Base-by-base conservation (phyloP, 1,140 invertebrate genomes). In the Xylocopa sonorina region DNA sequence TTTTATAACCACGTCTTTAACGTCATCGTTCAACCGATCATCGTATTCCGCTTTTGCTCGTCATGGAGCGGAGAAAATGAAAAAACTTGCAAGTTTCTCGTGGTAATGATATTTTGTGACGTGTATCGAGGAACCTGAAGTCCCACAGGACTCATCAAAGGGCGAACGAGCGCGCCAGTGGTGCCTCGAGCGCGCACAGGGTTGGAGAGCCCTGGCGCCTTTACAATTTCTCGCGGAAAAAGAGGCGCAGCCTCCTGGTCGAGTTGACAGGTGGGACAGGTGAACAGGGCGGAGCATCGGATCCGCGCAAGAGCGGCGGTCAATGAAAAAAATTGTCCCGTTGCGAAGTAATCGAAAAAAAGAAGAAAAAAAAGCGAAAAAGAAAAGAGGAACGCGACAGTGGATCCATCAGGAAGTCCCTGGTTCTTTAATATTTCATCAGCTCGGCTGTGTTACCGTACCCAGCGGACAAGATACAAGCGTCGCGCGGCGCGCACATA, bases 341-440 rank as follows among this genome's bases (percentile, higher is more conserved):
- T 41, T 18, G n/a, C n/a, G 51, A 77, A 58, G 48, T 64, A 75
- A 83, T 78, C 63, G 53, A 81, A 84, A 85, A 83, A 62, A n/a
- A n/a, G n/a, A n/a, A n/a, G n/a, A n/a, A n/a, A n/a, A n/a, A n/a
- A n/a, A n/a, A n/a, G n/a, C n/a, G n/a, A n/a, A n/a, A n/a, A n/a
- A n/a, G n/a, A n/a, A n/a, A n/a, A n/a, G n/a, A n/a, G n/a, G n/a
- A n/a, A 27, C 79, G 62, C 75, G 51, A 64, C 57, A 67, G 58
- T 66, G 67, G 75, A 80, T 83, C 68, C 83, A 81, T 77, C 87
- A 68, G 85, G 76, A 77, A 88, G 75, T 83, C 66, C 74, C 73
- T 73, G 83, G 79, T 84, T 86, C 84, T 83, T 90, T 83, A 89
- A 89, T 89, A 89, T 88, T 82, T 81, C 83, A 85, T 81, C 72